phyloP scores from a whole-genome alignment of 2,113 vertebrate species.

The Daubentonia madagascariensis region DNA sequence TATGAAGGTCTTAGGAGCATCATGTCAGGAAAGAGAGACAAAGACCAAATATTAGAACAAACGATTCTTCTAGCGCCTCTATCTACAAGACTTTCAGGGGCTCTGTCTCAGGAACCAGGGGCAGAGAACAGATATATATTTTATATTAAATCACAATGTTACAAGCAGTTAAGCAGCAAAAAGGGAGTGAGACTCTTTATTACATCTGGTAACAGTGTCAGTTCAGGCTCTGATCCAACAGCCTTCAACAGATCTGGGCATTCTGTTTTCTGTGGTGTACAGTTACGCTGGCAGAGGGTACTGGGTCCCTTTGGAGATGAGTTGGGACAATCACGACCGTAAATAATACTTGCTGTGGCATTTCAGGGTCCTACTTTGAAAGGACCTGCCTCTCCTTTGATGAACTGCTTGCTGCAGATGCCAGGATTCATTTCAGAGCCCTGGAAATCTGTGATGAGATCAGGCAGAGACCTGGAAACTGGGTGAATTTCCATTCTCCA shows the following conservation, averaged over 20 bases:
- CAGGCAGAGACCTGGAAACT: no score
- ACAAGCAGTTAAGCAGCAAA: not conserved
- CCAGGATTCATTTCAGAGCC: not conserved
- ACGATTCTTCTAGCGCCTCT: not conserved
- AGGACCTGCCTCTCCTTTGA: not conserved
- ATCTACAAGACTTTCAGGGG: not conserved
- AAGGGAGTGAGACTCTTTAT: not conserved
- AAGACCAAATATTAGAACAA: not conserved
- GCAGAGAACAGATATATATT: not conserved
- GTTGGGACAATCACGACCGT: not conserved
- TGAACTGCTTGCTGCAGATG: not conserved
- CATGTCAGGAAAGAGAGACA: not conserved
- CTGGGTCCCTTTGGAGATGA: not conserved
- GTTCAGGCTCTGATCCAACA: not conserved
- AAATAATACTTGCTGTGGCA: not conserved
- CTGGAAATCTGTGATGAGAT: not conserved
- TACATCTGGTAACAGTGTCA: not conserved
- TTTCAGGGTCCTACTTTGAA: not conserved
- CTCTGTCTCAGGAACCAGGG: not conserved
- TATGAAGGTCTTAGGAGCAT: not conserved
- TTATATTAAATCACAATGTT: not conserved
- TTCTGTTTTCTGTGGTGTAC: not conserved
- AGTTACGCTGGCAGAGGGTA: not conserved
- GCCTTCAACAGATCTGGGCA: not conserved
- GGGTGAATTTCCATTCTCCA: not conserved